phyloP scores from a whole-genome alignment of 1,140 invertebrate species.

The Anadara kagoshimensis region DNA sequence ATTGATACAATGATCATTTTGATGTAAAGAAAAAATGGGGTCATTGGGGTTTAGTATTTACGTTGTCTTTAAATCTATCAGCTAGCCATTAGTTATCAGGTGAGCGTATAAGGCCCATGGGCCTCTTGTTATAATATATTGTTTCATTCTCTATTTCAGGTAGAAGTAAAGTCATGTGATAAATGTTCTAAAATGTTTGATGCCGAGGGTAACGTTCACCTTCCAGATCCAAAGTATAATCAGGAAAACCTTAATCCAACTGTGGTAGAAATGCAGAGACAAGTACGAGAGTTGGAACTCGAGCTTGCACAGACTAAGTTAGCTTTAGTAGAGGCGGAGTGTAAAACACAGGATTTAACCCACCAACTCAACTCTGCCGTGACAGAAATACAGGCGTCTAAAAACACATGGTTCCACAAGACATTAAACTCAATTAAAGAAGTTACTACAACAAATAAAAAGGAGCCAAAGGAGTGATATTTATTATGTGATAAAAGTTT shows the following conservation, averaged over 20 bases:
- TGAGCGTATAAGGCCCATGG: no score
- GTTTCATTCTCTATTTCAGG: constrained; percentile 40
- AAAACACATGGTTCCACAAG: constrained; percentile 91
- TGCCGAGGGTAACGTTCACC: constrained; percentile 60
- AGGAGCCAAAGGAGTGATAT: constrained; percentile 49
- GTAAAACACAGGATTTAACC: constrained; percentile 92
- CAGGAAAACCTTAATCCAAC: constrained; percentile 58
- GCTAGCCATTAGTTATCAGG: no score
- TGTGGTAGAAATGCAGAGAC: constrained; percentile 64
- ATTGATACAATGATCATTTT: no score
- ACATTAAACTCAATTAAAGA: constrained; percentile 85
- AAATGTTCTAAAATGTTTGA: constrained; percentile 66
- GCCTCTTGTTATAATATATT: no score
- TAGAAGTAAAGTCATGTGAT: constrained; percentile 64
- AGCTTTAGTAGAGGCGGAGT: constrained; percentile 96
- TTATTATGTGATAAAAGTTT: no score
- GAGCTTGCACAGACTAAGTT: constrained; percentile 97
- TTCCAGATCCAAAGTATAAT: constrained; percentile 53
- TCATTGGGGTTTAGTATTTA: no score
- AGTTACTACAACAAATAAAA: constrained; percentile 68
- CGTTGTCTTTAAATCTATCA: no score
- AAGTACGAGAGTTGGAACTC: constrained; percentile 92
- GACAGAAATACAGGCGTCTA: constrained; percentile 85
- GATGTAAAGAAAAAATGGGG: no score
- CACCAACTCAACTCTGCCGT: constrained; percentile 90